Base-by-base conservation (phyloP, 2,113 vertebrate genomes). In the Anoura caudifer region DNA sequence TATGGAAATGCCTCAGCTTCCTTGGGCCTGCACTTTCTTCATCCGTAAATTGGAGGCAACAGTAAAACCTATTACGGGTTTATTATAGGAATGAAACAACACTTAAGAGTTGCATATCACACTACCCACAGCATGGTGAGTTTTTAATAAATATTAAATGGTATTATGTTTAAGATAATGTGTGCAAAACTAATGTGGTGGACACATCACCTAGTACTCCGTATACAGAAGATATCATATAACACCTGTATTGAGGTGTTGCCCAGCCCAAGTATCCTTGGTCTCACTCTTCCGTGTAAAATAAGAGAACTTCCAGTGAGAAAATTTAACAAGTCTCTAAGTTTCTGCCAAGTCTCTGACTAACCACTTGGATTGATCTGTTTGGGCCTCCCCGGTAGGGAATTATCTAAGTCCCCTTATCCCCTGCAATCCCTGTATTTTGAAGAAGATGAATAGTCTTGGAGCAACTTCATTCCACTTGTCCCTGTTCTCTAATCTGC, bases 401-500 rank as follows among this genome's bases (percentile, higher is more conserved):
- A 63, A 24, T 94, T 95, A 95, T 95, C 93, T 75, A 20, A 75
- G 50, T 56, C n/a, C 94, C 20, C 50, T 92, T 61, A 67, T 91
- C 59, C 50, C 33, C n/a, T 87, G 15, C n/a, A 33, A 69, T 81
- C 43, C 50, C 77, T 80, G 38, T 38, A 20, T 86, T 96, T 90
- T 89, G 75, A 91, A 94, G 86, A 93, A 65, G 77, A 72, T 90
- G 63, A 84, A 70, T 95, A 94, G 75, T 28, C 52, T 26, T 65
- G 50, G 85, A 89, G 61, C 0, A 6, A 61, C 84, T 86, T 94
- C 43, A 13, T 93, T 86, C 82, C 45, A 36, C 70, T 70, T 54
- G 43, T 76, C 79, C 17, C 0, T 47, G n/a, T 56, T 84, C 73
- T 84, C 94, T 97, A 87, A 96, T 97, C 95, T 90, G 22, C 75